Evolutionary conservation across 2,888 invertebrate species (phyloP).

Genomic region (Odontocolon sp.): DNA sequence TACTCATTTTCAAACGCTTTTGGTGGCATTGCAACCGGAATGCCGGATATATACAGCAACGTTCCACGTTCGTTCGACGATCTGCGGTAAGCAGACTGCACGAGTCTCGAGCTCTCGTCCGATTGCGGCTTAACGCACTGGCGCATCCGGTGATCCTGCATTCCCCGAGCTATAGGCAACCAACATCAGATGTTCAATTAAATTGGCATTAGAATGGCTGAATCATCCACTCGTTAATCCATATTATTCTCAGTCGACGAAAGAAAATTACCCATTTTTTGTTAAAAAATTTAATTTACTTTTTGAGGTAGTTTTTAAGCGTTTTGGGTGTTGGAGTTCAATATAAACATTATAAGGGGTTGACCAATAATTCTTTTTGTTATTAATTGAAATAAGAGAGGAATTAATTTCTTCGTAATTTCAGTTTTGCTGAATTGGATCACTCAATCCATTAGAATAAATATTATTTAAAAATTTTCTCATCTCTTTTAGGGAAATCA

Average conservation of each 20-base stretch:
- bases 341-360: too few species aligned
- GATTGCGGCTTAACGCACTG: conserved; percentile 60
- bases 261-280: too few species aligned
- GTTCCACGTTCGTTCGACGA: conserved; percentile 12
- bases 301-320: too few species aligned
- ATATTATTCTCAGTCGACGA: background rate
- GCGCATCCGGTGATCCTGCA: conserved; percentile 58
- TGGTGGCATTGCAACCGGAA: conserved; percentile 27
- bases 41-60: conserved; percentile 51
- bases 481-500: too few species aligned
- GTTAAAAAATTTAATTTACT: too few species aligned
- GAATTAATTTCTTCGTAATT: too few species aligned
- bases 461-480: too few species aligned
- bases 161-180: conserved; percentile 46
- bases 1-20: conserved; percentile 45
- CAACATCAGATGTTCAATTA: conserved; percentile 50
- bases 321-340: too few species aligned
- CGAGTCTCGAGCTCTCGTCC: conserved; percentile 29
- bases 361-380: too few species aligned
- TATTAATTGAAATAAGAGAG: too few species aligned
- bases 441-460: too few species aligned
- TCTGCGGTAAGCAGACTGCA: conserved; percentile 1
- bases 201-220: conserved; percentile 20
- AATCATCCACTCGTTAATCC: conserved; percentile 19
- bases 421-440: too few species aligned